phyloP scores from a whole-genome alignment of 2,113 vertebrate species.

The Actinemys pallida region DNA sequence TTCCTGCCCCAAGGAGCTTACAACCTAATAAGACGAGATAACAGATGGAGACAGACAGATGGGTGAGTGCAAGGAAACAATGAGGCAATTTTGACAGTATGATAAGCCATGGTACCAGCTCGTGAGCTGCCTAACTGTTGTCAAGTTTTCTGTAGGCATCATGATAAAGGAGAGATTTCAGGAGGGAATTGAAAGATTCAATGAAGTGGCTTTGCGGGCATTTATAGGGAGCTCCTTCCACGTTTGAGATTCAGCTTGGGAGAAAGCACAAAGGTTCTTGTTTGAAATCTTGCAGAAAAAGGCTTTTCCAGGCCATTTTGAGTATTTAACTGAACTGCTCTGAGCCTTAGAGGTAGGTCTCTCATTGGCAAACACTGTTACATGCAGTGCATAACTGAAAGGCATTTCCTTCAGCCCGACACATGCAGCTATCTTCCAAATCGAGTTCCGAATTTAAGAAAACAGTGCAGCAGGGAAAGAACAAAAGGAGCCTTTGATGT shows the following conservation, averaged over 20 bases:
- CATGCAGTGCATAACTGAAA: not conserved
- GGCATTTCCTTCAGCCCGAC: not conserved
- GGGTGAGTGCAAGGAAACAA: not conserved
- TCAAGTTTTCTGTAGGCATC: not conserved
- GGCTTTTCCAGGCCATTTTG: rapidly evolving
- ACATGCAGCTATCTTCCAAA: not conserved
- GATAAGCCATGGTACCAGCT: not conserved
- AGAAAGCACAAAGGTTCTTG: not conserved
- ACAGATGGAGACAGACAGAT: not conserved
- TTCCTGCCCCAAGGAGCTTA: not conserved
- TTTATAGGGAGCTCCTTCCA: not conserved
- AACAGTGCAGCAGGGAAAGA: not conserved
- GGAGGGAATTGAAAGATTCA: not conserved
- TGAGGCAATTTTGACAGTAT: not conserved
- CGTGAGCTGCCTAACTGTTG: not conserved
- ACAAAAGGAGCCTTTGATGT: constrained; percentile 75
- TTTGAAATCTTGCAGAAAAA: not conserved
- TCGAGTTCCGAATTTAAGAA: not conserved
- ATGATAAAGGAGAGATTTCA: not conserved
- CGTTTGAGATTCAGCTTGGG: not conserved
- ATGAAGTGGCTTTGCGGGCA: not conserved
- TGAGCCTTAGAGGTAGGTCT: not conserved
- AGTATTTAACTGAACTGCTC: not conserved
- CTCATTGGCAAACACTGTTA: not conserved
- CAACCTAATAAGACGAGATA: not conserved